Evolutionary conservation across 2,113 vertebrate species (phyloP).

Genomic region (Mastomys coucha): DNA sequence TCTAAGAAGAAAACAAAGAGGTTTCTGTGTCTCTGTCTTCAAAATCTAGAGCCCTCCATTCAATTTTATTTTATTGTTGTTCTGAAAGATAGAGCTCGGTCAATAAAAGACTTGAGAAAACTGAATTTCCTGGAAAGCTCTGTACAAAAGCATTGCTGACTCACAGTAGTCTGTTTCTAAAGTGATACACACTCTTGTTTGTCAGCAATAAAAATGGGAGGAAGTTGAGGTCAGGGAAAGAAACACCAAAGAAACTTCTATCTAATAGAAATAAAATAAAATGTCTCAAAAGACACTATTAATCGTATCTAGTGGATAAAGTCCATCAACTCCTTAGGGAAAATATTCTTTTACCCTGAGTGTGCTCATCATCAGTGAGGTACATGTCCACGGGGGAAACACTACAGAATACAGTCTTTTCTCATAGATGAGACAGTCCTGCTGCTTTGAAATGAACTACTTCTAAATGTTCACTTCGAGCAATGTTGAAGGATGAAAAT

Average conservation of each 20-base stretch:
- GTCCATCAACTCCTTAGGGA: slow-evolving; percentile 23
- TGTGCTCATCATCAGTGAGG: neutral
- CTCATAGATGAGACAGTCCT: neutral
- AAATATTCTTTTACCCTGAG: neutral
- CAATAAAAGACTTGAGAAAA: slow-evolving; percentile 69
- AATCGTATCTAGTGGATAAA: neutral
- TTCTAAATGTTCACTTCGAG: neutral
- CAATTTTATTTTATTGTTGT: slow-evolving; percentile 78
- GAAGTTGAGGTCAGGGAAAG: slow-evolving; percentile 54
- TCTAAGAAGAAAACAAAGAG: slow-evolving; percentile 34
- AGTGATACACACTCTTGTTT: slow-evolving; percentile 49
- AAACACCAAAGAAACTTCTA: slow-evolving; percentile 68
- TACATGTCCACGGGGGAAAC: neutral
- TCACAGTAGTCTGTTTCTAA: slow-evolving; percentile 43
- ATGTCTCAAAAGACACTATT: slow-evolving; percentile 46
- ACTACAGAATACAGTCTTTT: neutral
- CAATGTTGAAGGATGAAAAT: neutral
- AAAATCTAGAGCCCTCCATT: slow-evolving; percentile 61
- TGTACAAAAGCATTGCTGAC: slow-evolving; percentile 36
- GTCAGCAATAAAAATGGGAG: slow-evolving; percentile 70
- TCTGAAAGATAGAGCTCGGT: slow-evolving; percentile 59
- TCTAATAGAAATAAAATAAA: slow-evolving; percentile 60
- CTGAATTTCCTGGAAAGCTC: slow-evolving; percentile 56
- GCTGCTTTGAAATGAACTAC: neutral
- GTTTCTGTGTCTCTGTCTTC: slow-evolving; percentile 50